phyloP scores from a whole-genome alignment of 2,797 vertebrate genomes.

The Myotis vivesi region DNA sequence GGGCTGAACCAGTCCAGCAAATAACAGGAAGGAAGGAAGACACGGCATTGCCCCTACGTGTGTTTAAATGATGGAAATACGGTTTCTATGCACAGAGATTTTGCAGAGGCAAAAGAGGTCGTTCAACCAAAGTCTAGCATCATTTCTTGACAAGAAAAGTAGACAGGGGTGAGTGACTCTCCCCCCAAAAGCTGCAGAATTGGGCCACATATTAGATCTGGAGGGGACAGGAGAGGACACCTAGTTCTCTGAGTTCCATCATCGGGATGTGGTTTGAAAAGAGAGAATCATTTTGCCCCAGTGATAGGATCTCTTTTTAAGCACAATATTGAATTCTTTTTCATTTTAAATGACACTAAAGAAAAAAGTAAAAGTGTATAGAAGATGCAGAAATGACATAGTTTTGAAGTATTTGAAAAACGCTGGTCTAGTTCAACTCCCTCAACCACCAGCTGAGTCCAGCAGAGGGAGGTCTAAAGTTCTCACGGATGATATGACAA shows the following conservation, averaged over 20 bases:
- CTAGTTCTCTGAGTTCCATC: not conserved
- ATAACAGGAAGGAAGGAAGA: not conserved
- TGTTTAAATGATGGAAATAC: not conserved
- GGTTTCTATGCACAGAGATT: not conserved
- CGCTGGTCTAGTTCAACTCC: not conserved
- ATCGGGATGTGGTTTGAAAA: not conserved
- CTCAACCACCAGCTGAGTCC: not conserved
- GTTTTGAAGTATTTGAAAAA: constrained; percentile 9
- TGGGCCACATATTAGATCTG: not conserved
- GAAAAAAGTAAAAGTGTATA: not conserved
- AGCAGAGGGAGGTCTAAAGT: not conserved
- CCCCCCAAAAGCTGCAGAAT: not conserved
- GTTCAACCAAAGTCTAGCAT: not conserved
- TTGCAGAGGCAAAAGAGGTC: not conserved
- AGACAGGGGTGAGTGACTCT: not conserved
- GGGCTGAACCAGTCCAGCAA: not conserved
- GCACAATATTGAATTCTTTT: not conserved
- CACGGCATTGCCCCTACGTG: rapidly evolving
- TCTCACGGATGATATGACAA: not conserved
- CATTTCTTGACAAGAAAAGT: not conserved
- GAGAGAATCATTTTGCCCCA: not conserved
- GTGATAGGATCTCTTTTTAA: not conserved
- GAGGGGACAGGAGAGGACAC: not conserved
- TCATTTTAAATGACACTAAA: not conserved
- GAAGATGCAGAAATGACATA: not conserved